Conservation (phyloP, 2,888 invertebrate genomes). For the Electrophaes corylata region DNA sequence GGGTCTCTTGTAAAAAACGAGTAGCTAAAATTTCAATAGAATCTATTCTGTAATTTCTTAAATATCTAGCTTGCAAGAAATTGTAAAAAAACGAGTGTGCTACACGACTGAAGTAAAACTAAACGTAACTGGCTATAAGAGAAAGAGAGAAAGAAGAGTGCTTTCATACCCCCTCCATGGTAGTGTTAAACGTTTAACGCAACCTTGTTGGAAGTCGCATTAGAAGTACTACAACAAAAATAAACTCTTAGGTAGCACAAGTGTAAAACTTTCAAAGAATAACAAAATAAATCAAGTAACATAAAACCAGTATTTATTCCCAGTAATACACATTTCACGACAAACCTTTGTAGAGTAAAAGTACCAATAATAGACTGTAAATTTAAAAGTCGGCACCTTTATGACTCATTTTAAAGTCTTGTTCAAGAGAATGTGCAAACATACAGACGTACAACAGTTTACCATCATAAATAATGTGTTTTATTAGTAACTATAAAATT, state of each 20-base stretch:
- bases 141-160: too few species aligned
- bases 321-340: slow-evolving; percentile 24
- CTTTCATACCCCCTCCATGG: too few species aligned
- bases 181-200: too few species aligned
- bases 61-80: too few species aligned
- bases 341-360: slow-evolving; percentile 46
- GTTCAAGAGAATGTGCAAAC: slow-evolving; percentile 63
- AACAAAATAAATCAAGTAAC: background rate
- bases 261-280: slow-evolving; percentile 1
- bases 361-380: slow-evolving; percentile 50
- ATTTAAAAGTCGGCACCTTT: slow-evolving; percentile 54
- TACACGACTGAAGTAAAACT: too few species aligned
- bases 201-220: too few species aligned
- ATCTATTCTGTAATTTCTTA: too few species aligned
- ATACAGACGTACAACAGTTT: slow-evolving; percentile 40
- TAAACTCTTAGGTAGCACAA: background rate
- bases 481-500: slow-evolving; percentile 63
- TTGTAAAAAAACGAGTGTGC: too few species aligned
- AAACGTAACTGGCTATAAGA: too few species aligned
- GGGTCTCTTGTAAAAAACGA: too few species aligned
- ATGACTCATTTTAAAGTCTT: slow-evolving; percentile 59
- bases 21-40: too few species aligned
- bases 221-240: too few species aligned
- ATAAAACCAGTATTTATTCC: slow-evolving; percentile 22
- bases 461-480: slow-evolving; percentile 56